Evolutionary conservation across 2,797 vertebrate genomes (phyloP), one percentile per base, ranked within the genome.

Genomic region (Nyctibius grandis): DNA sequence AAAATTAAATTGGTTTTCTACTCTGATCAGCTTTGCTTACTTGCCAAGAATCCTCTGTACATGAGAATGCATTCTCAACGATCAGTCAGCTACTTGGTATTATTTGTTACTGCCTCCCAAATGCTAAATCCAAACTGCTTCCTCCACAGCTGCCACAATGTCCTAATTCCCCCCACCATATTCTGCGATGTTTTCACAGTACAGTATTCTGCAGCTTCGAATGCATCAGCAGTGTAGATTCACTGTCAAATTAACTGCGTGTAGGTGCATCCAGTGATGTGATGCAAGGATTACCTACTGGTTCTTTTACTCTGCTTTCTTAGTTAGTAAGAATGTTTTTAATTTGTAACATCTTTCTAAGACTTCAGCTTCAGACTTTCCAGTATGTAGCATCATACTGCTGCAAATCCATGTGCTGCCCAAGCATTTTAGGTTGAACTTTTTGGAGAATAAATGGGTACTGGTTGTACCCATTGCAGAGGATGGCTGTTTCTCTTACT

Each of bases 211-310:
- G 20, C 61, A 48, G 15, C 15, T 84, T 70, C 51, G 15, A 76
- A 16, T 50, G 22, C 14, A 36, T 57, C 0, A 0, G 1, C 72
- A 48, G 51, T 9, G 13, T 50, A 48, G 29, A 15, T 20, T 5
- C 13, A 5, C 12, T 47, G 20, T 40, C 33, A 80, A 51, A 64
- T 83, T 61, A 72, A 28, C 5, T 18, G 8, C 31, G 28, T 20
- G 5, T 42, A 59, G 26, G 23, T 20, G 48, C 33, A 50, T 47
- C 53, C 12, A 45, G 47, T 12, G 42, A 7, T 23, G 19, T 59
- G 69, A 36, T 3, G 16, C 12, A 47, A 68, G 36, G 11, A n/a
- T 77, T 78, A 34, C 20, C 6, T 36, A 4, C 5, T 5, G 2
- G 5, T 20, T 47, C 20, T 56, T 61, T 38, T 56, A 34, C 21